Conservation (phyloP, 2,888 invertebrate species). For the Xylophagus ater region DNA sequence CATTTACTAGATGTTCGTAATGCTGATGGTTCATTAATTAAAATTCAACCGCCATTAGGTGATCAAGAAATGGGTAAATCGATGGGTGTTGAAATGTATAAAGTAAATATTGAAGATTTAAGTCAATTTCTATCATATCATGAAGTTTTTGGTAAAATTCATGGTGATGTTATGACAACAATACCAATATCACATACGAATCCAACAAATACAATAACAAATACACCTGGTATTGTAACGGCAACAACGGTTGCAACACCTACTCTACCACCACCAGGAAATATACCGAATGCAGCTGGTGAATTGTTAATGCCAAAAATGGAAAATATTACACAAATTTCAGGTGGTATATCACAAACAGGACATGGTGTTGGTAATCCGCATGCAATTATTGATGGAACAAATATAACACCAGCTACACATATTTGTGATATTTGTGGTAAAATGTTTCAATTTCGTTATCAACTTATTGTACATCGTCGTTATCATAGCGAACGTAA, state of each 20-base stretch:
- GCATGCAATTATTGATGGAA: conserved; percentile 35
- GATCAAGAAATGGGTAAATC: conserved; percentile 44
- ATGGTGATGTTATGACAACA: conserved; percentile 37
- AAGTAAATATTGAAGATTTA: conserved; percentile 70
- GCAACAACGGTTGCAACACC: conserved; percentile 25
- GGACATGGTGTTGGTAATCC: conserved; percentile 43
- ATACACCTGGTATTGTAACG: conserved; percentile 18
- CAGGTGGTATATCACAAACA: conserved; percentile 30
- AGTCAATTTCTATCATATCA: conserved; percentile 76
- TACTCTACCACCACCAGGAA: conserved; percentile 13
- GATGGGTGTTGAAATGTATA: conserved; percentile 58
- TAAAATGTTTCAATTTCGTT: conserved; percentile 77
- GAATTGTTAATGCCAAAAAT: conserved; percentile 38
- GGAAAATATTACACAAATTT: conserved; percentile 25
- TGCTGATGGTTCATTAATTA: conserved; percentile 62
- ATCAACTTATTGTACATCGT: conserved; percentile 76
- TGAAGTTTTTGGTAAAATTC: conserved; percentile 66
- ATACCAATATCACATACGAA: conserved; percentile 43
- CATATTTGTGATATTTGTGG: conserved; percentile 78
- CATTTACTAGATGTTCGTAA: conserved; percentile 49
- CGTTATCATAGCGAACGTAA: conserved; percentile 78
- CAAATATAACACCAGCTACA: conserved; percentile 20
- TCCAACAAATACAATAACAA: conserved; percentile 19
- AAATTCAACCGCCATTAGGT: conserved; percentile 41
- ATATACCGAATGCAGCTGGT: conserved; percentile 19